Base-by-base conservation (phyloP, 2,888 invertebrate species). In the Polymixis lichenea region DNA sequence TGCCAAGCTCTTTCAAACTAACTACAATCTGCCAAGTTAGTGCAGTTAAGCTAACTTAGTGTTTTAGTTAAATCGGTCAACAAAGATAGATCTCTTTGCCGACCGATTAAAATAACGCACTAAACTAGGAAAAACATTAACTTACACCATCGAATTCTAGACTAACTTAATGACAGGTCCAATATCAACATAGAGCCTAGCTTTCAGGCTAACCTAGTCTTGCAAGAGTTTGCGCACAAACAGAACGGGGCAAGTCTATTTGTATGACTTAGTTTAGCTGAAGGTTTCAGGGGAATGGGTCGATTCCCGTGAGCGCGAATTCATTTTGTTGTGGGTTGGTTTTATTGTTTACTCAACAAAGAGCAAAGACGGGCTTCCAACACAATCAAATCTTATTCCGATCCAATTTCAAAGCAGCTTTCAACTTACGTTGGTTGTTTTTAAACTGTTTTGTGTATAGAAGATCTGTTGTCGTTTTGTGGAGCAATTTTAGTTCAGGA, bases 261-360 rank as follows among this genome's bases (percentile, higher is more conserved):
- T 78, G 68, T 72, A 73, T 69, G 68, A 66, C 79, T 83, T 73
- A 61, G 53, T 83, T 70, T 56, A 53, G 53, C 66, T 58, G 46
- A 72, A 70, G 62, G 62, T 74, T 72, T 79, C 58, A 80, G 46
- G n/a, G 49, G 58, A 79, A 67, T 58, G 55, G 53, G 62, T 51
- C 15, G 51, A 43, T 56, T n/a, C 53, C 55, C 55, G 46, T 58
- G 25, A 32, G 46, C 19, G 28, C n/a, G 15, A 64, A 25, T 68
- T 78, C n/a, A 60, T 72, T 80, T 83, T 72, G 43, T 78, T 73
- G 68, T 49, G 64, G 72, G 58, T 56, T 56, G 28, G 13, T 38
- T 53, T 69, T 38, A 78, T 81, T 81, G 60, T 84, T 84, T 84
- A 61, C 43, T 56, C 51, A 56, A 77, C 56, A 71, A 67, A 77